Evolutionary conservation across 2,113 vertebrate genomes (phyloP).

Genomic region (Sprattus sprattus): DNA sequence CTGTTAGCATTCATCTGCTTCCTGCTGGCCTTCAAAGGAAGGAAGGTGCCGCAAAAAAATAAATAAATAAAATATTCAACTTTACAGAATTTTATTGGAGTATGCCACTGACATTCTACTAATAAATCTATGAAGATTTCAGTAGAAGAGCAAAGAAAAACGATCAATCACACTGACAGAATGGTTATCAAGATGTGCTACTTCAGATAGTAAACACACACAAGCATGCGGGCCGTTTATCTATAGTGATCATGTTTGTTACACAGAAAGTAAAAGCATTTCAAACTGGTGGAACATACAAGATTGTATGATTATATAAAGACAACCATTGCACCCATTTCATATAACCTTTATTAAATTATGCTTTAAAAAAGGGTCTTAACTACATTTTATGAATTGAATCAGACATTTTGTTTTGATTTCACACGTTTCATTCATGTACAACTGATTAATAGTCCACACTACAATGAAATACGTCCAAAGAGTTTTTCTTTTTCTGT

Average conservation of each 20-base stretch:
- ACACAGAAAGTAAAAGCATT: background rate
- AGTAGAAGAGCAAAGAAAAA: background rate
- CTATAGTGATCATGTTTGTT: background rate
- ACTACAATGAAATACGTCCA: too few relatives aligned
- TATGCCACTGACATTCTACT: background rate
- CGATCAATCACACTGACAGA: constrained; percentile 1
- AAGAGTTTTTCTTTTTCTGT: too few relatives aligned
- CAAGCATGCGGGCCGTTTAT: background rate
- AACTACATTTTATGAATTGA: too few relatives aligned
- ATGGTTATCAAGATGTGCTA: background rate
- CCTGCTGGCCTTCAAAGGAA: constrained; percentile 62
- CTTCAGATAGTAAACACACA: background rate
- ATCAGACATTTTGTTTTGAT: too few relatives aligned
- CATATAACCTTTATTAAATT: too few relatives aligned
- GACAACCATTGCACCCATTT: too few relatives aligned
- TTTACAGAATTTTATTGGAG: background rate
- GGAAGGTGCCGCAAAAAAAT: constrained; percentile 54
- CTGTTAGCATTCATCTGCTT: constrained; percentile 62
- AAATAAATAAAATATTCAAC: background rate
- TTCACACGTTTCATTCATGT: too few relatives aligned
- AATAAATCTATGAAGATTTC: background rate
- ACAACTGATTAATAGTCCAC: too few relatives aligned
- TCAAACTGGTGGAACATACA: background rate
- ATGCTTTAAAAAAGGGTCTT: too few relatives aligned
- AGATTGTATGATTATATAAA: too few relatives aligned